Evolutionary conservation across 2,113 vertebrate species (phyloP), one percentile per base, ranked within the genome.

Genomic region (Cinclus mexicanus): DNA sequence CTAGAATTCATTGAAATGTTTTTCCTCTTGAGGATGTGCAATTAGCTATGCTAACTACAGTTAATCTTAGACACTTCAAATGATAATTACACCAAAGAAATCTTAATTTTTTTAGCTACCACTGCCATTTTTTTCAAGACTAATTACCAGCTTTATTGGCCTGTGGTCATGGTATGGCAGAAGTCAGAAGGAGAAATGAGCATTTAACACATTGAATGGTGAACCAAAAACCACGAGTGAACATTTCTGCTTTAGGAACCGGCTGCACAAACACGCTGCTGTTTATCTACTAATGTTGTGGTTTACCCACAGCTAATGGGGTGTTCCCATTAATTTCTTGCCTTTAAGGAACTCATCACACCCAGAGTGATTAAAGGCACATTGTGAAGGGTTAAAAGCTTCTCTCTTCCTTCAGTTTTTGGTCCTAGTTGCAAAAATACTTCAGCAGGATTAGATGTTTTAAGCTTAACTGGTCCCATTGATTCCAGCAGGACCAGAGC

Each of bases 241-340:
- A 87, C 93, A 31, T 90, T 98, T 96, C 96, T 85, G 61, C 96
- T 97, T 97, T 94, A 96, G 95, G 96, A 96, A 98, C 93, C 0
- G 86, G 88, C 93, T 97, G 87, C 71, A 95, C 84, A 98, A 98
- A 98, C 97, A 95, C 47, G 93, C 93, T 95, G 94, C 96, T 95
- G 95, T 94, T 97, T 89, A 94, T 96, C 88, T 75, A 93, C 93
- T 96, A 95, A 95, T 96, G 96, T 75, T 97, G 98, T 95, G 98
- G 97, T 96, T 95, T 97, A 88, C 89, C 96, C 96, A 90, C 93
- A 80, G 86, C 93, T 98, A 98, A 98, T 96, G 95, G 94, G 92
- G 97, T 96, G 78, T 91, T 97, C 91, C 70, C 39, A 96, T 95
- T 95, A 94, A 95, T 97, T 97, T 97, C 94, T 93, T 95, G 93